Evolutionary conservation across 2,888 invertebrate species (phyloP).

Genomic region (Tipula vernalis): DNA sequence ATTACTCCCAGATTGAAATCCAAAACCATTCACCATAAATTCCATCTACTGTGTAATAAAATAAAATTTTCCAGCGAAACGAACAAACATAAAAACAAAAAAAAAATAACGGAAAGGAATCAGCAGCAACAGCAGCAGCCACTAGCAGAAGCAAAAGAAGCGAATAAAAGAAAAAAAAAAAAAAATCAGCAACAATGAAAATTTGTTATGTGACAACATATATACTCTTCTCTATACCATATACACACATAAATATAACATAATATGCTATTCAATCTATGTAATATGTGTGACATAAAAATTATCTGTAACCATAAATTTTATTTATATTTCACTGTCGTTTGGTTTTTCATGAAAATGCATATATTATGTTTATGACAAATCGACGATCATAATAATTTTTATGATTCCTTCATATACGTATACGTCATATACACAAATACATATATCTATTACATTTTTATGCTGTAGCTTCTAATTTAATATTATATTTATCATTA

Average conservation of each 20-base stretch:
- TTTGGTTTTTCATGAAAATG: slow-evolving; percentile 4
- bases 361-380: slow-evolving; percentile 4
- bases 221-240: neutral
- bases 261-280: slow-evolving; percentile 4
- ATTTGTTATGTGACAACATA: neutral
- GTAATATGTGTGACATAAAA: slow-evolving; percentile 4
- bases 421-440: neutral
- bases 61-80: neutral
- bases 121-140: neutral
- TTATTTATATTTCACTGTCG: slow-evolving; percentile 4
- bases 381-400: slow-evolving; percentile 4
- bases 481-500: neutral
- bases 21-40: slow-evolving; percentile 4
- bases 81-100: neutral
- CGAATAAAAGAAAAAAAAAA: neutral
- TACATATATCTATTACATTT: neutral
- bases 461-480: neutral
- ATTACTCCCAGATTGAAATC: slow-evolving; percentile 4
- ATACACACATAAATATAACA: neutral
- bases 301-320: slow-evolving; percentile 4
- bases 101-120: neutral
- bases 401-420: neutral
- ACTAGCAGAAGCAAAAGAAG: neutral
- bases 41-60: neutral
- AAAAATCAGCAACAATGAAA: neutral